A percentile compares a stretch with the other conserved stretches of the same genome.
phyloP scores from a whole-genome alignment of 2,113 vertebrate species.

The Tetrao urogallus region DNA sequence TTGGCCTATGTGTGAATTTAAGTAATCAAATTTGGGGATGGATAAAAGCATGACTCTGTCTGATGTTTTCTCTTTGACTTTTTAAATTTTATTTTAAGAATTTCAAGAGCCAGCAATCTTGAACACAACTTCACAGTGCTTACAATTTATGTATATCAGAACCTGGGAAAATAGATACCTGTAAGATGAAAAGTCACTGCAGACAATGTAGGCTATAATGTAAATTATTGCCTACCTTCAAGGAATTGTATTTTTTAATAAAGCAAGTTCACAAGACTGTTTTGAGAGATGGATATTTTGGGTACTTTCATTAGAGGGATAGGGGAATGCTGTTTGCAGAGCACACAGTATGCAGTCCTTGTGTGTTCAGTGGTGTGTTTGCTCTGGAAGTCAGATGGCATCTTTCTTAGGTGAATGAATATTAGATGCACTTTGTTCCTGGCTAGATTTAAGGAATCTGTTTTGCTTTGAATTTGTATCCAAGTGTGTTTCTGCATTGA shows the following conservation, averaged over 20 bases:
- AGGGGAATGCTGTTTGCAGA: neutral
- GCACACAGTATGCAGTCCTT: neutral
- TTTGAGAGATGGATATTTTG: neutral
- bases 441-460: neutral
- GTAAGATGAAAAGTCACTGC: neutral
- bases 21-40: neutral
- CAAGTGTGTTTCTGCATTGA: neutral
- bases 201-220: neutral
- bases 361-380: neutral
- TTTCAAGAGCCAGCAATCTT: neutral
- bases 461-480: neutral
- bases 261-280: neutral
- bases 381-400: neutral
- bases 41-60: neutral
- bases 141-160: neutral
- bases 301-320: neutral
- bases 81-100: neutral
- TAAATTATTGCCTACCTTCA: neutral
- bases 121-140: neutral
- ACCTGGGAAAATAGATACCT: neutral
- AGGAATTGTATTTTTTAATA: neutral
- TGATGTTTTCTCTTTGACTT: neutral
- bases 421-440: neutral
- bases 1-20: neutral
- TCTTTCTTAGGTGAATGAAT: neutral